Base-by-base conservation (phyloP, 2,113 vertebrate species). In the Halichoeres trimaculatus region DNA sequence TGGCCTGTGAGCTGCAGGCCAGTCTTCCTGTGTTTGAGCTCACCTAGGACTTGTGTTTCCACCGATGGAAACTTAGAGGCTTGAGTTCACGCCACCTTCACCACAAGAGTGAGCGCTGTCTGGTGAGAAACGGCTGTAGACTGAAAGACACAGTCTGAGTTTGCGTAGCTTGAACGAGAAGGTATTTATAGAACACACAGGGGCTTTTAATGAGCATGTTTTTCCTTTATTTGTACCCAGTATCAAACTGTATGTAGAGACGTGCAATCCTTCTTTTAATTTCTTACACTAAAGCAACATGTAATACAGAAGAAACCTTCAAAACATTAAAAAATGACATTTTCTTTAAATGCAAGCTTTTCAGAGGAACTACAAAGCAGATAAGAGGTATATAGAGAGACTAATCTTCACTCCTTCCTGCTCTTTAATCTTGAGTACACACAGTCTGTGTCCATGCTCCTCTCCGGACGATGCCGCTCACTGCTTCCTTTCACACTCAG, bases 1-100 rank as follows among this genome's bases (percentile, higher is more conserved):
- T 68, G 53, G 68, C 30, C 41, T 22, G 34, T 5, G 41, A 10
- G 50, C 75, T 47, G 5, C 24, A 40, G 55, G 23, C 24, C 0
- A 0, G 13, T 52, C 79, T 85, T 83, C 73, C 76, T 81, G 74
- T 78, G 23, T 66, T 61, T 4, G 43, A 36, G 11, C 51, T 59
- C 41, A 67, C 13, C 19, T 36, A 8, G 48, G 24, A 59, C 60
- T 68, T 10, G 0, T 35, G 63, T 88, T 88, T 88, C 86, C 86
- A 88, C 48, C 1, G 10, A 20, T 81, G 83, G 86, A 88, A 88
- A 88, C 77, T 83, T 76, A 0, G 0, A 11, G 17, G n/a, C 3
- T 64, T 47, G 30, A 8, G n/a, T 14, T 65, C 26, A 57, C 35
- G 70, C 34, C 58, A 70, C 47, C 51, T 24, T 74, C 51, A 76